Base-by-base conservation (phyloP, 2,888 invertebrate genomes). In the Macrophya annulata region DNA sequence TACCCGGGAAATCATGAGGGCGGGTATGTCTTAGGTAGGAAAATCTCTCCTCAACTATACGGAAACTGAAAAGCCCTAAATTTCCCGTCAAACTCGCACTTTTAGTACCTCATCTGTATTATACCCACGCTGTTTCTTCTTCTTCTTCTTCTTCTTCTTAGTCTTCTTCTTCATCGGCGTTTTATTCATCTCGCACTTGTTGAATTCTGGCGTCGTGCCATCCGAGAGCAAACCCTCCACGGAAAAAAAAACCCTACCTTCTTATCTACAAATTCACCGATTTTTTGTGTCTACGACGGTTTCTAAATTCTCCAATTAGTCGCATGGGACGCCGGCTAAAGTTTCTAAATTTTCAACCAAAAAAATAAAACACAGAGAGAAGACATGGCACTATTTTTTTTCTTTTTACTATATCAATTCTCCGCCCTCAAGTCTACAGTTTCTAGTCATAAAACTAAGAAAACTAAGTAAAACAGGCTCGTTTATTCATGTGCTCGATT, bases 101-200 rank as follows among this genome's bases (percentile, higher is more conserved):
- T 71, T 40, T 31, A 40, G 10, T 40, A 71, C 37, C 62, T 62
- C 21, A 25, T 62, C 25, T 62, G 25, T 62, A 62, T 62, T 62
- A 25, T 12, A 62, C 12, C 2, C 62, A 62, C 62, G 62, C 62
- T 21, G 10, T 10, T 25, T 62, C 25, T 62, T 62, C 55, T 21
- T 25, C 25, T 25, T 62, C 25, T 62, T 62, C 55, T 1, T 1
- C 55, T 31, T 9, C 48, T 48, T 48, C 48, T 12, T n/a, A n/a
- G n/a, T 1, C 48, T 48, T 48, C 12, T 48, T 48, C 48, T 48
- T 48, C 4, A 48, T 12, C 25, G 25, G 4, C 25, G 31, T 74
- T 74, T 74, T 74, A 74, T 45, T 74, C 72, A 74, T 45, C 72
- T 43, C 43, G 72, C 72, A 74, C 72, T 74, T 74, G 72, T 74